phyloP scores from a whole-genome alignment of 1,140 invertebrate genomes.

The Rhynchophorus ferrugineus region DNA sequence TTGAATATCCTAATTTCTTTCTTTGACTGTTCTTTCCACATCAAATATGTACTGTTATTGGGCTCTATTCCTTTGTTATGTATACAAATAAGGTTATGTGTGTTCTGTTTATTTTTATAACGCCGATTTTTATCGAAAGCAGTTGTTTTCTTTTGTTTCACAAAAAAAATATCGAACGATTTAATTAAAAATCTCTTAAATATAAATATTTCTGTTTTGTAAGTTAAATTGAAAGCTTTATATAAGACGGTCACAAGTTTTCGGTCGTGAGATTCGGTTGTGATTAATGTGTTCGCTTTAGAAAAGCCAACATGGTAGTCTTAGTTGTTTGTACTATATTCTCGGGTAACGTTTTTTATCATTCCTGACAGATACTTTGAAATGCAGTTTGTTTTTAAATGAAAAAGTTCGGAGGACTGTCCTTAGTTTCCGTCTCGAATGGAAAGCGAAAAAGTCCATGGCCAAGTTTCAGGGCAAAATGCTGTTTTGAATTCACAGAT shows the following conservation, averaged over 20 bases:
- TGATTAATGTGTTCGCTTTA: conserved; percentile 23
- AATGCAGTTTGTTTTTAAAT: conserved; percentile 9
- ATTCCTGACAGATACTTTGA: conserved; percentile 14
- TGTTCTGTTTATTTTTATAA: no score
- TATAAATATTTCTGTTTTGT: no score
- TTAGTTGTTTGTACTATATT: conserved; percentile 18
- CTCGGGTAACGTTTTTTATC: conserved; percentile 19
- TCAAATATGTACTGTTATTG: no score
- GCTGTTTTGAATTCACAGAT: not conserved
- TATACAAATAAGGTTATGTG: no score
- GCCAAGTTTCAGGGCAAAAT: not conserved
- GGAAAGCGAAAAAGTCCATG: not conserved
- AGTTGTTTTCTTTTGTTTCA: no score
- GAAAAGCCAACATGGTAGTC: conserved; percentile 22
- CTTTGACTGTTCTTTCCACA: no score
- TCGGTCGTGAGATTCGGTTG: conserved; percentile 20
- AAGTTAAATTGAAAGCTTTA: conserved; percentile 23
- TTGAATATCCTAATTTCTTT: no score
- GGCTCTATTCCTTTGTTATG: no score
- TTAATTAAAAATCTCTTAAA: no score
- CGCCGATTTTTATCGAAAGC: no score
- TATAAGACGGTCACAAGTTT: conserved; percentile 25
- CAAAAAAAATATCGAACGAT: no score
- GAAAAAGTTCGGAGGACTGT: not conserved
- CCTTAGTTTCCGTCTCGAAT: not conserved